A percentile compares a stretch with the other conserved stretches of the same genome.
Conservation (phyloP, 2,113 vertebrate species). For the Orientallactaga bullata region DNA sequence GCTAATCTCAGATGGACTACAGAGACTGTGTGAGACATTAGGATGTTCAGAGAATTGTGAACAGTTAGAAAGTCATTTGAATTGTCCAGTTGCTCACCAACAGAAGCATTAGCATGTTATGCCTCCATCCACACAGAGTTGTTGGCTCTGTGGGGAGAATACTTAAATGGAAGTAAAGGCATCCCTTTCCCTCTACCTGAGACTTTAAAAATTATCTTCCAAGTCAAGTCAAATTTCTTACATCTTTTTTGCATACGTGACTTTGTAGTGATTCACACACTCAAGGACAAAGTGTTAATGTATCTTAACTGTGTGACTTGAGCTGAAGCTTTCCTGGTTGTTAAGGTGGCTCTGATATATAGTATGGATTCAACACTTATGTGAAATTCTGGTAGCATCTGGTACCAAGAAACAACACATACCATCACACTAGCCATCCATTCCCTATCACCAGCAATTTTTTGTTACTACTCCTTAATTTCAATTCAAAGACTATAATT, state of each 20-base stretch:
- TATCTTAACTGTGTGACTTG: conserved; percentile 42
- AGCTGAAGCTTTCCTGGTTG: conserved; percentile 12
- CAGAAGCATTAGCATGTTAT: not conserved
- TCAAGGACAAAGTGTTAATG: not conserved
- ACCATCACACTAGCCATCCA: not conserved
- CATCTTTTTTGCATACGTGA: conserved; percentile 6
- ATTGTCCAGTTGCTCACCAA: conserved; percentile 21
- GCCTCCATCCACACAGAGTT: not conserved
- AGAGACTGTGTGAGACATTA: not conserved
- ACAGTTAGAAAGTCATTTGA: conserved; percentile 49
- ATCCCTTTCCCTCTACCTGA: not conserved
- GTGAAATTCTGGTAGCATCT: conserved; percentile 7
- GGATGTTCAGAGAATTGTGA: conserved; percentile 33
- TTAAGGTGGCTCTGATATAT: not conserved
- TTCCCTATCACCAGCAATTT: not conserved
- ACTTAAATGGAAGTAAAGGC: not conserved
- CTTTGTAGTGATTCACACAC: conserved; percentile 13
- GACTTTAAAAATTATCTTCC: not conserved
- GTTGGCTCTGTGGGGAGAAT: not conserved
- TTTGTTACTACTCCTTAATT: conserved; percentile 31
- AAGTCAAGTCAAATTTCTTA: not conserved
- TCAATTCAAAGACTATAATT: conserved; percentile 35
- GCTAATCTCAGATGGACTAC: not conserved
- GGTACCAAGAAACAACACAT: conserved; percentile 9
- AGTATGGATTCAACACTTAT: not conserved